Conservation (phyloP, 2,797 vertebrate species). For the Otolemur crassicaudatus region DNA sequence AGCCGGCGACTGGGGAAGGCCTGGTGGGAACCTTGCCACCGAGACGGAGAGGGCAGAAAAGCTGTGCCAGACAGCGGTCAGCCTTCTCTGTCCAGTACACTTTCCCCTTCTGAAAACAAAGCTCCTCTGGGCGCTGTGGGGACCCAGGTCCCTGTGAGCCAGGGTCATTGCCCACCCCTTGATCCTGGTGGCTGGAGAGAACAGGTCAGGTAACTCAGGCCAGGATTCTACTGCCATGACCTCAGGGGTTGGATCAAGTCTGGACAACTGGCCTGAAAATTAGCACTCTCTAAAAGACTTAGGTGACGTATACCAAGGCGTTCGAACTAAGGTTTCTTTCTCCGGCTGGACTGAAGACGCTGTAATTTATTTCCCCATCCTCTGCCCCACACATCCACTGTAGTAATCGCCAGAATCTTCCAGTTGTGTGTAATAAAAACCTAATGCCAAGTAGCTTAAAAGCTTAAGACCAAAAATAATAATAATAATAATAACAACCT, state of each 20-base stretch:
- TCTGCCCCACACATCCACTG: neutral
- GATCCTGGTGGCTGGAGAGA: too few species aligned
- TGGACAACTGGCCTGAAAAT: neutral
- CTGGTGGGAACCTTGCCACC: neutral
- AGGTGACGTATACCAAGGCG: neutral
- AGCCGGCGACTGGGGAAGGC: neutral
- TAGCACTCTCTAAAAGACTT: neutral
- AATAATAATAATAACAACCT: neutral
- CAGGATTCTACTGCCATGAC: neutral
- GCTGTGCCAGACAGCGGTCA: accelerated
- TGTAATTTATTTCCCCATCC: neutral
- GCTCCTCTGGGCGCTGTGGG: neutral
- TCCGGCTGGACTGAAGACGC: neutral
- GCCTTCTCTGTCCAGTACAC: neutral
- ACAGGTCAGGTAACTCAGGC: neutral
- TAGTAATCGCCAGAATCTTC: neutral
- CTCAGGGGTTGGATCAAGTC: neutral
- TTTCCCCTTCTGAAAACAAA: neutral
- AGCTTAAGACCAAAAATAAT: neutral
- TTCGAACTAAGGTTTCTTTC: neutral
- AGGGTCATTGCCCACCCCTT: neutral
- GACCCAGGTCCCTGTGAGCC: neutral
- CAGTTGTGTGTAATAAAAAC: slow-evolving; percentile 28
- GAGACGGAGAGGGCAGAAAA: neutral
- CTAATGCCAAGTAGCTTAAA: slow-evolving; percentile 29